Evolutionary conservation across 2,888 invertebrate species (phyloP).

Genomic region (Leucania comma): DNA sequence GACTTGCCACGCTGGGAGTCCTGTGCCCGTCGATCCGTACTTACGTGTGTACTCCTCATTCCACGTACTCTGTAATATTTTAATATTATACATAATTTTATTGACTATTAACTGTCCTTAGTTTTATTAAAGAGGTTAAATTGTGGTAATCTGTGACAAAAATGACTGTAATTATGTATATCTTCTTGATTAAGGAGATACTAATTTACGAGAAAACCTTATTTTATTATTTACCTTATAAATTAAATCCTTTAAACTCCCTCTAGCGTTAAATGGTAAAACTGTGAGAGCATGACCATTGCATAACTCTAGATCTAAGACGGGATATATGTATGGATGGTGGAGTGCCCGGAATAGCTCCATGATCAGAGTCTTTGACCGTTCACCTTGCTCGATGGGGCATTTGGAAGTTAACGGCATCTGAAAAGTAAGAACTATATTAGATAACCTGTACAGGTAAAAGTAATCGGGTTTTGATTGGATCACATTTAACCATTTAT

Average conservation of each 20-base stretch:
- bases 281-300: slow-evolving; percentile 93
- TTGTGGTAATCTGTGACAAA: neutral
- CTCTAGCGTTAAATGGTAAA: slow-evolving; percentile 95
- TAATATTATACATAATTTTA: neutral
- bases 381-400: slow-evolving; percentile 92
- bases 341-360: slow-evolving; percentile 96
- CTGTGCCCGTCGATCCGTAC: slow-evolving; percentile 93
- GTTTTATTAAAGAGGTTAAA: neutral
- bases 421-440: slow-evolving; percentile 68
- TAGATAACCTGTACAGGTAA: neutral
- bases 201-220: neutral
- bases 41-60: slow-evolving; percentile 95
- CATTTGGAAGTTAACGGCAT: slow-evolving; percentile 92
- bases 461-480: neutral
- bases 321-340: slow-evolving; percentile 98
- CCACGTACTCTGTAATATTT: slow-evolving; percentile 92
- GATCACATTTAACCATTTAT: neutral
- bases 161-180: too few relatives aligned
- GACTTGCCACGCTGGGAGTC: slow-evolving; percentile 94
- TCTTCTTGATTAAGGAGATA: neutral
- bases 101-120: too few relatives aligned
- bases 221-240: slow-evolving; percentile 92
- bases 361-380: slow-evolving; percentile 93
- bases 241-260: slow-evolving; percentile 97
- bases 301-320: slow-evolving; percentile 96